Evolutionary conservation across 2,113 vertebrate species (phyloP).

Genomic region (Myiozetetes cayanensis): DNA sequence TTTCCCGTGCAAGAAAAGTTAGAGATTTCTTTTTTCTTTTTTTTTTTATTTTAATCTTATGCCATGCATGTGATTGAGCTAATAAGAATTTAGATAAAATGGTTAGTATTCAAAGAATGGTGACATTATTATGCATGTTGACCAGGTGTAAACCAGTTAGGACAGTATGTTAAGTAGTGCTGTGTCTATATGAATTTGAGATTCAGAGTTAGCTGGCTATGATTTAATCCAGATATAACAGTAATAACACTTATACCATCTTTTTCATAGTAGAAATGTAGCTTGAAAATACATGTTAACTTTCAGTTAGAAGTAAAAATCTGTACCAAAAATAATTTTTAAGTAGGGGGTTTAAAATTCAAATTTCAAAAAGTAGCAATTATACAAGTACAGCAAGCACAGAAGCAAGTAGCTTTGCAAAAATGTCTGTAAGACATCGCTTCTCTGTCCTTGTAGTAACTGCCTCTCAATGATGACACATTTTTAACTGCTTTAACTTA

Average conservation of each 20-base stretch:
- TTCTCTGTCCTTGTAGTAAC: not conserved
- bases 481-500: not conserved
- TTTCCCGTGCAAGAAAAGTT: not conserved
- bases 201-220: not conserved
- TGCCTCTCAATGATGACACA: not conserved
- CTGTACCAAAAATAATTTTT: not conserved
- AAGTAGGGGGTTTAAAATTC: not conserved
- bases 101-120: not conserved
- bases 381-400: not conserved
- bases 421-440: not conserved
- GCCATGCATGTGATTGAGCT: not conserved
- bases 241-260: not conserved
- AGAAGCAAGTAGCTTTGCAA: not conserved
- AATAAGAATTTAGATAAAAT: not conserved
- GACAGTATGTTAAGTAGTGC: not conserved
- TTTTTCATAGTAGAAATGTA: not conserved
- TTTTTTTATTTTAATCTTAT: not conserved
- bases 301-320: not conserved
- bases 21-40: not conserved
- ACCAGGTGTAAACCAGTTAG: not conserved
- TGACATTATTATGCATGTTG: not conserved
- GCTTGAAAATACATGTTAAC: not conserved
- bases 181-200: not conserved
- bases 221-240: not conserved
- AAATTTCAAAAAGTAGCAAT: not conserved